A percentile compares a stretch with the other conserved stretches of the same genome.
Conservation (phyloP, 2,113 vertebrate species). For the Delphinapterus leucas region DNA sequence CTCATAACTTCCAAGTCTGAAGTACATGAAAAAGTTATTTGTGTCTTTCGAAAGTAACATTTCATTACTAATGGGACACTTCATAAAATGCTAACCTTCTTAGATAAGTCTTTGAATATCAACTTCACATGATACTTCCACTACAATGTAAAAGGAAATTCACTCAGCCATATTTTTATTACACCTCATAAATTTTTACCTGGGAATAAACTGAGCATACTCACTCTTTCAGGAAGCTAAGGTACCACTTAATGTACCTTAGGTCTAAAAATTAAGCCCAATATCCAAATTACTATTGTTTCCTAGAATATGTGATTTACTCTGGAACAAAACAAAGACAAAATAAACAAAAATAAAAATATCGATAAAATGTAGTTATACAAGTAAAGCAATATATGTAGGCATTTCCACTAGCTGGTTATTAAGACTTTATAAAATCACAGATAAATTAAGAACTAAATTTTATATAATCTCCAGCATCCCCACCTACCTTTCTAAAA, state of each 20-base stretch:
- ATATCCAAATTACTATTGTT: background rate
- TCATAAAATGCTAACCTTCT: conserved; percentile 14
- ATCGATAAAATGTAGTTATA: background rate
- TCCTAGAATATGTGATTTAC: background rate
- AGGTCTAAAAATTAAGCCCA: background rate
- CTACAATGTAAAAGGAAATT: background rate
- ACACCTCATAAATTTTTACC: conserved; percentile 15
- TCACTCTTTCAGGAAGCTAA: background rate
- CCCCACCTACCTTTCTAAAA: background rate
- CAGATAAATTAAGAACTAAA: background rate
- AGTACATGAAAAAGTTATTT: conserved; percentile 42
- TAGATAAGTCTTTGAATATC: background rate
- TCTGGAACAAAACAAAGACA: background rate
- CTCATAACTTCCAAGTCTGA: background rate
- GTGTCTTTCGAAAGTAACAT: background rate
- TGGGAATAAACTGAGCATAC: background rate
- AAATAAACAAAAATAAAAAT: background rate
- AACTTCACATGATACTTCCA: conserved; percentile 22
- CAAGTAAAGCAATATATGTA: background rate
- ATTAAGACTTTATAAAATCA: background rate
- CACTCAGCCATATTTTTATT: conserved; percentile 11
- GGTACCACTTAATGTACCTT: background rate
- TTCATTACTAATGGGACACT: conserved; percentile 33
- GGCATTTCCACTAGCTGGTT: background rate
- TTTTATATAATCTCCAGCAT: background rate